Evolutionary conservation across 2,888 invertebrate species (phyloP), one percentile per base, ranked within the genome.

Genomic region (Hyposoter dolosus): DNA sequence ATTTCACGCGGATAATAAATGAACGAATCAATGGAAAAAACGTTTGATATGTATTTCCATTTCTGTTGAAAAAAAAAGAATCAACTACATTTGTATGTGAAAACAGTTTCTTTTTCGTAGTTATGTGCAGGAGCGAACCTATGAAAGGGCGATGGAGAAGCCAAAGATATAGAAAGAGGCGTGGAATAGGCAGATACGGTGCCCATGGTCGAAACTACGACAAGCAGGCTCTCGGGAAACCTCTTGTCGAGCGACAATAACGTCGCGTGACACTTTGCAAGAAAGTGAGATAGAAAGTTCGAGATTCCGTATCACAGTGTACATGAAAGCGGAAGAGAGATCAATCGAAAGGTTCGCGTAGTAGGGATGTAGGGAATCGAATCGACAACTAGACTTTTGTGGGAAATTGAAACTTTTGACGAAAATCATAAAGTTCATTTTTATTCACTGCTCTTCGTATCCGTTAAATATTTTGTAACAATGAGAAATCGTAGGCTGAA

Each of bases 211-310:
- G 53, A 74, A 78, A 53, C 53, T 56, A 50, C 35, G 68, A 50
- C 28, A 19, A 72, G 28, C 28, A 28, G 65, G 47, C 56, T 68
- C 75, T 47, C 43, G 45, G 35, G 50, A 78, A 80, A 60, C 15
- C 50, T 47, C 71, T 69, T 78, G 74, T 82, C 82, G 60, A 82
- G 78, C 81, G 72, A 85, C 84, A 78, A 85, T 82, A 45, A 50
- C 76, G 74, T 78, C 60, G 50, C 60, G 50, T 40, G 81, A 66
- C 66, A 82, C 77, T 78, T 85, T 68, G 78, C 68, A 68, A 82
- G 72, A 74, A 23, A 81, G 72, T 77, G 81, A 77, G 66, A 60
- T 72, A 60, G 81, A 23, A 19, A 63, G 68, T 43, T 47, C 7
- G 35, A n/a, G 66, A 56, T 35, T 68, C 60, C 10, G 53, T 84